Conservation (phyloP, 1,140 invertebrate species). For the Lepidurus packardi region DNA sequence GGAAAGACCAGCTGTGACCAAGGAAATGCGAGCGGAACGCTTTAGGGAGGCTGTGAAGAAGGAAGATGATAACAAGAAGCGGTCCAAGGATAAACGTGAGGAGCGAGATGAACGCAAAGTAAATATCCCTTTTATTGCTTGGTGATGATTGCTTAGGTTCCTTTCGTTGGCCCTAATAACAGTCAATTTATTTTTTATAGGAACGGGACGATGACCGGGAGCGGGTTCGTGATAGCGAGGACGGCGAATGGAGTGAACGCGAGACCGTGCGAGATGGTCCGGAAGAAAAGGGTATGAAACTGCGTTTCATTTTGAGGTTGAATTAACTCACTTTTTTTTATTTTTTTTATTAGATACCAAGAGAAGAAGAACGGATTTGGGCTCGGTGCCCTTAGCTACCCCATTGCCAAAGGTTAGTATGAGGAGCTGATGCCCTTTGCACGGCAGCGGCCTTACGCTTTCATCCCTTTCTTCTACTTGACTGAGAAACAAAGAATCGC, state of each 20-base stretch:
- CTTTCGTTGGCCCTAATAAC: not conserved
- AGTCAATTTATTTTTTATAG: not conserved
- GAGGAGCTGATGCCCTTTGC: not conserved
- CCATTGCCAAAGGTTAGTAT: conserved; percentile 35
- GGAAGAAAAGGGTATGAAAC: conserved; percentile 49
- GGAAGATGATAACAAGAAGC: conserved; percentile 26
- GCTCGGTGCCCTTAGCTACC: conserved; percentile 39
- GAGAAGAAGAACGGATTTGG: conserved; percentile 69
- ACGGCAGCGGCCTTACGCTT: conserved; percentile 28
- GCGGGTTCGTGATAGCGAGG: conserved; percentile 42
- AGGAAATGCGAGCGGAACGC: conserved; percentile 23
- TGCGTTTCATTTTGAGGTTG: conserved; percentile 28
- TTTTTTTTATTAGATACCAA: conserved; percentile 58
- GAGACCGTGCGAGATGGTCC: conserved; percentile 40
- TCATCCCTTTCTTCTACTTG: conserved; percentile 26
- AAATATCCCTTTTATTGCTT: not conserved
- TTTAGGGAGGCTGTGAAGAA: conserved; percentile 25
- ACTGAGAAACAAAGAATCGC: conserved; percentile 19
- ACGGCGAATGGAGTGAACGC: conserved; percentile 45
- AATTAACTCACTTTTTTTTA: conserved; percentile 17
- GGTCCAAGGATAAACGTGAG: conserved; percentile 27
- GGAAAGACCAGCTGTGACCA: not conserved
- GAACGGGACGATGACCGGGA: conserved; percentile 39
- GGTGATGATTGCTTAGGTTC: too few species aligned
- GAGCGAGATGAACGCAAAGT: conserved; percentile 22